Conservation (phyloP, 2,797 vertebrate genomes). For the Fundulus diaphanus region DNA sequence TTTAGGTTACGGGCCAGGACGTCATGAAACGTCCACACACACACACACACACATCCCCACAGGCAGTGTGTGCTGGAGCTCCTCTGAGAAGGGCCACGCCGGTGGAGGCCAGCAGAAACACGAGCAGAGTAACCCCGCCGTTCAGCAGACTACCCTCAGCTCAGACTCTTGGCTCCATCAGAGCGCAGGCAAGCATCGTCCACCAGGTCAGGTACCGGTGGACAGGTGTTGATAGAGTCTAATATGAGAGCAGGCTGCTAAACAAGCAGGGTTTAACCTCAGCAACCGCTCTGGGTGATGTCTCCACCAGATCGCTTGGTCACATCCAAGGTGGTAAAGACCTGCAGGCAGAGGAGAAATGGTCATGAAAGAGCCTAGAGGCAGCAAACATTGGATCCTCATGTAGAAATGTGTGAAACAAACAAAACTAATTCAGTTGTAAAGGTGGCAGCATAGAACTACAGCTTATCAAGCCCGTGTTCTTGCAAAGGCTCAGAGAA, state of each 20-base stretch:
- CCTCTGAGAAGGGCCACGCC: conserved; percentile 70
- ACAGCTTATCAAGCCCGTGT: no score
- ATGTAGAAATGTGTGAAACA: neutral
- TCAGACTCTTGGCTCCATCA: conserved; percentile 12
- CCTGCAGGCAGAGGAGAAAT: conserved; percentile 65
- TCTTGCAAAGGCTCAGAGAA: no score
- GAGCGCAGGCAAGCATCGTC: neutral
- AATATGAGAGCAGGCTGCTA: conserved; percentile 75
- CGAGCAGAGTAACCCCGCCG: conserved; percentile 84
- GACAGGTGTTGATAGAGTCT: conserved; percentile 10
- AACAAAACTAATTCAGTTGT: neutral
- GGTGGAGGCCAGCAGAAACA: conserved; percentile 30
- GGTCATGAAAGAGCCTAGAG: neutral
- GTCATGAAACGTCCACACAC: conserved; percentile 85
- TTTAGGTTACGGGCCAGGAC: conserved; percentile 83
- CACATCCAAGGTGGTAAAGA: conserved; percentile 92
- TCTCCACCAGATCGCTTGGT: conserved; percentile 91
- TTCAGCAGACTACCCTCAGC: conserved; percentile 77
- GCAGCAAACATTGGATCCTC: neutral
- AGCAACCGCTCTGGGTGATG: conserved; percentile 90
- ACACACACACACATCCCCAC: conserved; percentile 30
- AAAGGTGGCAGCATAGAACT: no score
- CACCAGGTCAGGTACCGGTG: conserved; percentile 1
- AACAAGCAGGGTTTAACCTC: conserved; percentile 96
- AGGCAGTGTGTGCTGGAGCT: conserved; percentile 47